These are phyloP conservation scores for Bergia puertoricense DNA, from an alignment of 92 coral and sea anemone species.

Conservation along the genomic window DNA sequence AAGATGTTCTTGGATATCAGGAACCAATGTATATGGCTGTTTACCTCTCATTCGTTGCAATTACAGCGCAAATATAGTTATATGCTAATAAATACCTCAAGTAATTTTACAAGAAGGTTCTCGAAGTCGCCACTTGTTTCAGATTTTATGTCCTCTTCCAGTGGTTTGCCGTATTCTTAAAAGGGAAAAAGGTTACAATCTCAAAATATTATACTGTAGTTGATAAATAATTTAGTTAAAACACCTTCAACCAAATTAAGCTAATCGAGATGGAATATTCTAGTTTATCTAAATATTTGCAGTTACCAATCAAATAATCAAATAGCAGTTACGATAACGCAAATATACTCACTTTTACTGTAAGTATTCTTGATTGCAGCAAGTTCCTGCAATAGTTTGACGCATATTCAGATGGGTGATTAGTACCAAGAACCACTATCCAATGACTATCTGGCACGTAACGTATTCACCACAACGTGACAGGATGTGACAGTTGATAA, in stretches of 20 bases:
- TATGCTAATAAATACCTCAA: constrained; percentile 53
- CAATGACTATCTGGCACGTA: background rate
- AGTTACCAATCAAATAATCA: background rate
- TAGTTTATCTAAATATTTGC: background rate
- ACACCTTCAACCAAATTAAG: background rate
- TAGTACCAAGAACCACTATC: too few relatives aligned
- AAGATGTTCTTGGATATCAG: background rate
- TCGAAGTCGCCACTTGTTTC: constrained; percentile 92
- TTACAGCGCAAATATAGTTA: background rate
- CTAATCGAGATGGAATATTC: background rate
- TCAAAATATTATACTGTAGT: background rate
- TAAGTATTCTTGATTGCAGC: constrained; percentile 59
- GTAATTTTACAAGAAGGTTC: constrained; percentile 70
- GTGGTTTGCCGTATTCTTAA: constrained; percentile 65
- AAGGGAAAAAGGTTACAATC: background rate
- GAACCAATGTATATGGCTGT: background rate
- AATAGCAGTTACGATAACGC: background rate
- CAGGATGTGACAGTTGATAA: background rate
- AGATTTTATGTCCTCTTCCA: constrained; percentile 75
- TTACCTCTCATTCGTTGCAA: background rate
- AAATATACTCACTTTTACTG: constrained; percentile 55
- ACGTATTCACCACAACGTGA: background rate
- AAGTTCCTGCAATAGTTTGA: constrained; percentile 58
- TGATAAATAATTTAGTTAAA: background rate
- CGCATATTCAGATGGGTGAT: background rate